Evolutionary conservation across 2,888 invertebrate species (phyloP).

Genomic region (Aromia moschata): DNA sequence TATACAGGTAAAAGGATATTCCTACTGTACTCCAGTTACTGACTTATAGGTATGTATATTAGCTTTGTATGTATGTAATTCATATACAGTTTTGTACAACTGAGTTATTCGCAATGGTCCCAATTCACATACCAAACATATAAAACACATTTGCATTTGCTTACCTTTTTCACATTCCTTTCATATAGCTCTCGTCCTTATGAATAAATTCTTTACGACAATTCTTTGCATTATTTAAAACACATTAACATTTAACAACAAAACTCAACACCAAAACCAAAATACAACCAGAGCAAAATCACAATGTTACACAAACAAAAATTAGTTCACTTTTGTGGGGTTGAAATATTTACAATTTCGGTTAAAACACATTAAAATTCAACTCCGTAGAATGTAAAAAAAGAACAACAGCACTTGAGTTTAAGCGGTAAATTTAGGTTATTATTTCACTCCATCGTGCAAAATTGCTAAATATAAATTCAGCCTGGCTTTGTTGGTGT

Average conservation of each 20-base stretch:
- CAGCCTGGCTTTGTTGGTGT: neutral
- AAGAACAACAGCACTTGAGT: slow-evolving; percentile 2
- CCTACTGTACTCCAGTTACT: too few relatives aligned
- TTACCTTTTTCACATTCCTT: slow-evolving; percentile 11
- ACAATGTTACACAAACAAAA: slow-evolving; percentile 1
- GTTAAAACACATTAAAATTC: neutral
- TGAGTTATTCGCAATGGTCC: too few relatives aligned
- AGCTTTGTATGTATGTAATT: too few relatives aligned
- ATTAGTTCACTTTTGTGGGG: neutral
- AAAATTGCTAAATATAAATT: slow-evolving; percentile 1
- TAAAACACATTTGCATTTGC: neutral
- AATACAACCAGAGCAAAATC: neutral
- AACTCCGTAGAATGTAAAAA: neutral
- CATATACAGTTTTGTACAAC: too few relatives aligned
- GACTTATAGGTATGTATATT: too few relatives aligned
- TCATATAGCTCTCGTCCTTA: neutral
- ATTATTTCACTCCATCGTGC: slow-evolving; percentile 1
- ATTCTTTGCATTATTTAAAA: slow-evolving; percentile 8
- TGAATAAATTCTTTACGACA: neutral
- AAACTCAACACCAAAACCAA: neutral
- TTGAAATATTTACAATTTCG: neutral
- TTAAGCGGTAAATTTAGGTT: slow-evolving; percentile 1
- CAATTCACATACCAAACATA: too few relatives aligned
- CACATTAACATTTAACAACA: neutral
- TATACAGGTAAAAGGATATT: too few relatives aligned